Conservation (phyloP, 2,888 invertebrate species). For the Pandemis corylana region DNA sequence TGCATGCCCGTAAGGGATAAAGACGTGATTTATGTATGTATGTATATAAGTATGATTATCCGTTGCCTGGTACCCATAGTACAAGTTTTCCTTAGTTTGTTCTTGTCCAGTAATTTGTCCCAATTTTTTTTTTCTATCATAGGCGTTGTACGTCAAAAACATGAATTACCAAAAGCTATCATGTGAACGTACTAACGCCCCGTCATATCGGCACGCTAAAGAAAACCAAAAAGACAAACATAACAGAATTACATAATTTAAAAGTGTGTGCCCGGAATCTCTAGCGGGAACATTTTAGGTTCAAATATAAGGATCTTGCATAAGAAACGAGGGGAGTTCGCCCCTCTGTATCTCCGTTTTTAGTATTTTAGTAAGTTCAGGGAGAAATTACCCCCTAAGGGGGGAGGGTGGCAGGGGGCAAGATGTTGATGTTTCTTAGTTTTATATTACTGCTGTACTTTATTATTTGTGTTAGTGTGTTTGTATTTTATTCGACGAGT, state of each 20-base stretch:
- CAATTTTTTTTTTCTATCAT: no score
- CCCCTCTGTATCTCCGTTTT: constrained; percentile 83
- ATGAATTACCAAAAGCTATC: background rate
- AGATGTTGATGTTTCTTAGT: constrained; percentile 86
- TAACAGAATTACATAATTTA: constrained; percentile 47
- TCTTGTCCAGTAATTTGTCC: no score
- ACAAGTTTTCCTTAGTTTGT: no score
- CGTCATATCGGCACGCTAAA: background rate
- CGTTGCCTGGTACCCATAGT: no score
- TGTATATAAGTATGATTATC: no score
- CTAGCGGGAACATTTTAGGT: constrained; percentile 47
- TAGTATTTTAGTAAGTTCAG: constrained; percentile 85
- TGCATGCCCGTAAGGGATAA: no score
- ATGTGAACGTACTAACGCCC: background rate
- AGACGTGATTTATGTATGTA: no score
- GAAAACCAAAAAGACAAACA: constrained; percentile 22
- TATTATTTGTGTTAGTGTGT: constrained; percentile 82
- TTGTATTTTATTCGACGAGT: constrained; percentile 55
- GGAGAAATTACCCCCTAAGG: constrained; percentile 76
- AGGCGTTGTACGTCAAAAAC: background rate
- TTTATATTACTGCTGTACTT: constrained; percentile 84
- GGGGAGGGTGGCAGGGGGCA: constrained; percentile 60
- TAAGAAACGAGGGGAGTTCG: constrained; percentile 74
- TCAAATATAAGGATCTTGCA: constrained; percentile 79
- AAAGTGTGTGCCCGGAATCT: constrained; percentile 48